Evolutionary conservation across 1,140 invertebrate species (phyloP), one percentile per base, ranked within the genome.

Genomic region (Neodiprion pinetum): DNA sequence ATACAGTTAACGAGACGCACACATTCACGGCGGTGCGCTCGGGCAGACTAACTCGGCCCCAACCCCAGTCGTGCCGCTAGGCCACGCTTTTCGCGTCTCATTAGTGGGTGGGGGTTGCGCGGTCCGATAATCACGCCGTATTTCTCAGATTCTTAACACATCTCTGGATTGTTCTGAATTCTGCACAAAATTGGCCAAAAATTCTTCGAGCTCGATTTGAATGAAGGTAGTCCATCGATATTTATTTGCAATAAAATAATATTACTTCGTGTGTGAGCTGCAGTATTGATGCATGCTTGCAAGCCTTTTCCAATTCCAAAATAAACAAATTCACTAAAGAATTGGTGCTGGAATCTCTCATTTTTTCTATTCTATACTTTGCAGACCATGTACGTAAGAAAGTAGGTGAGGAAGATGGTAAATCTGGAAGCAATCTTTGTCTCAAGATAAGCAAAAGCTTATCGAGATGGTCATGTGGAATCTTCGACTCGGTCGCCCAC

Each of bases 321-420:
- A 49, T 73, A 73, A 40, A 73, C 65, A 48, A 73, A 73, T 47
- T 73, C 53, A 48, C n/a, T 28, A 61, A 11, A 61, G 53, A 61
- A 61, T 11, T n/a, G 1, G 11, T n/a, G 53, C 8, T 61, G 67
- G 10, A 28, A 73, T 73, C 21, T 47, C 67, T 23, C 8, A 73
- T 14, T 48, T 9, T 47, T 67, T 67, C 65, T 11, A 73, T 73
- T 9, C 67, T n/a, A 67, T 73, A 73, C 10, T 67, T 14, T 7
- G 17, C 66, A 12, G 14, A 48, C 3, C 9, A n/a, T 47, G 72
- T 73, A 9, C 17, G 8, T 14, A 73, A 49, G 66, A 73, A 73
- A 12, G 72, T 73, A 48, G 66, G 48, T 1, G 72, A 17, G 50
- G 23, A 67, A 5, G 11, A 28, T 49, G 72, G 72, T 49, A 73